Base-by-base conservation (phyloP, 1,140 invertebrate species). In the Microplitis mediator region DNA sequence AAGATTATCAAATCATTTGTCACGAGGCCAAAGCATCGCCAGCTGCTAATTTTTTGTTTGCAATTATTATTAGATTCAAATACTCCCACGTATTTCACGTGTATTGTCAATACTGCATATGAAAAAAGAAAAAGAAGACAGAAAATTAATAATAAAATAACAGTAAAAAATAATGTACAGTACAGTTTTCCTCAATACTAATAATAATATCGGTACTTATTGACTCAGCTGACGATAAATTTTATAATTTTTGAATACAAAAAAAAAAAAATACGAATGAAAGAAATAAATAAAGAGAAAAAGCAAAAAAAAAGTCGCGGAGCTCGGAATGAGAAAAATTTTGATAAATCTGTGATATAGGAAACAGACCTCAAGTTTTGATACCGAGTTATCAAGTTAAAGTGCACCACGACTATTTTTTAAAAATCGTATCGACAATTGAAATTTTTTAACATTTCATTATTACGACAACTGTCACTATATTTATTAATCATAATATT, bases 271-370 rank as follows among this genome's bases (percentile, higher is more conserved):
- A 23, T 2, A 23, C 23, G 23, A 23, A 23, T 23, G 23, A 23
- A 36, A 68, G 66, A 58, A 56, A 8, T 50, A 58, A 68, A 36
- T 36, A 50, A 34, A 68, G 14, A 52, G 60, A 8, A 54, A 45
- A 45, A 61, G 6, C 39, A 35, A 45, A 69, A 61, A 69, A 61
- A 61, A 9, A 45, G 79, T 79, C 72, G 79, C 79, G 76, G 77
- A 23, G 31, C 75, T 69, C 76, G 69, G 75, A 70, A 66, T 74
- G 74, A 74, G 75, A 83, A 84, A 79, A 78, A 77, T 82, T 83
- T 79, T 66, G 76, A 80, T 78, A 82, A 84, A 84, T 84, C 84
- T 86, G 85, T 86, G 84, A 86, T 86, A 86, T 85, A 82, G 81
- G 36, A 69, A 52, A 80, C 81, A 82, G 74, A 80, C 79, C 81